Evolutionary conservation across 2,113 vertebrate species (phyloP).

Genomic region (Ictalurus furcatus): DNA sequence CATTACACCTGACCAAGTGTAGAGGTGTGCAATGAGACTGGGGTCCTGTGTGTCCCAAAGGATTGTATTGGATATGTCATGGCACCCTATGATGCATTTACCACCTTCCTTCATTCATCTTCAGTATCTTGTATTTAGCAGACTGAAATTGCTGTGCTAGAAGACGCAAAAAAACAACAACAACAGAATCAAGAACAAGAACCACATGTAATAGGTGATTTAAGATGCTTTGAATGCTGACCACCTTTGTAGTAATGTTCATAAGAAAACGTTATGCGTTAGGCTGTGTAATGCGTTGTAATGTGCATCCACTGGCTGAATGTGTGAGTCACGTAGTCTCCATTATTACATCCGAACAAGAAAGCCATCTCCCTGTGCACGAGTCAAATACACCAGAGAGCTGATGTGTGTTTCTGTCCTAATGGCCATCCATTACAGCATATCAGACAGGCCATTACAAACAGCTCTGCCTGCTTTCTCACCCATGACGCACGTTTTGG

Average conservation of each 20-base stretch:
- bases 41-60: background rate
- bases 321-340: background rate
- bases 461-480: background rate
- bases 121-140: background rate
- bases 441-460: slow-evolving; percentile 30
- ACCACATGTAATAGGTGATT: background rate
- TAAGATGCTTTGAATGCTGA: background rate
- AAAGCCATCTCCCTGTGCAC: background rate
- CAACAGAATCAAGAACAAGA: background rate
- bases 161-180: background rate
- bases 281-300: background rate
- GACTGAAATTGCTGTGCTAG: background rate
- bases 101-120: background rate
- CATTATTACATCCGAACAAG: background rate
- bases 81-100: background rate
- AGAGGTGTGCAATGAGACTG: background rate
- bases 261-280: background rate
- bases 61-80: background rate
- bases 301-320: background rate
- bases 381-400: slow-evolving; percentile 4
- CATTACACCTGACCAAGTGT: background rate
- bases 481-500: slow-evolving; percentile 21
- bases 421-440: slow-evolving; percentile 33
- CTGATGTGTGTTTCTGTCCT: slow-evolving; percentile 40
- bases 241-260: background rate